These are phyloP conservation scores for Ammodytes marinus DNA, from an alignment of 2,113 vertebrate genomes.

Conservation along the genomic window DNA sequence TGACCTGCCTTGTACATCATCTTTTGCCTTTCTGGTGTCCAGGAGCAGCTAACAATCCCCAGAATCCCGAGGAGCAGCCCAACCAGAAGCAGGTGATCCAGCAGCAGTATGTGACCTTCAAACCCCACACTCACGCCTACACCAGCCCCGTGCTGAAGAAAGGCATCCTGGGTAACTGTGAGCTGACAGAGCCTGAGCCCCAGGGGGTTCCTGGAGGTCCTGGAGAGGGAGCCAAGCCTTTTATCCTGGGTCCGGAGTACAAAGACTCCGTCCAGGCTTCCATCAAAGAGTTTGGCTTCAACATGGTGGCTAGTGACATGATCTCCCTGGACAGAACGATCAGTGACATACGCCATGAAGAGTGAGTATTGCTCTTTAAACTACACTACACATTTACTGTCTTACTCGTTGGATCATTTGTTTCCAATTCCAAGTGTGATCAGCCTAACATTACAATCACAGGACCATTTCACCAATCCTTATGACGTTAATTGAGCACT, in stretches of 20 bases:
- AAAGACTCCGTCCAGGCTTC: slow-evolving; percentile 93
- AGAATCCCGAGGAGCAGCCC: slow-evolving; percentile 81
- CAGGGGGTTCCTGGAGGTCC: slow-evolving; percentile 90
- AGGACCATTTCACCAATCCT: neutral
- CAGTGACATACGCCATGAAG: slow-evolving; percentile 94
- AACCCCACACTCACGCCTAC: slow-evolving; percentile 90
- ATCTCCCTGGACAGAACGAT: slow-evolving; percentile 96
- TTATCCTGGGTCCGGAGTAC: slow-evolving; percentile 93
- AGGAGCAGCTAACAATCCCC: slow-evolving; percentile 24
- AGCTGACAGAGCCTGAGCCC: slow-evolving; percentile 93
- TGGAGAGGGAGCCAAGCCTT: slow-evolving; percentile 93
- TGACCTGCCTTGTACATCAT: neutral
- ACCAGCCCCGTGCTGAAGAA: slow-evolving; percentile 88
- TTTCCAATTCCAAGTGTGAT: neutral
- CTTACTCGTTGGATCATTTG: neutral
- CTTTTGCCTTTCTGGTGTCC: neutral
- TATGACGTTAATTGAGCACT: neutral
- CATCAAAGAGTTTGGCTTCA: slow-evolving; percentile 99
- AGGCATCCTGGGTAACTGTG: slow-evolving; percentile 93
- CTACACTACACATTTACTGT: neutral
- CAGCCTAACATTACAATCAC: neutral
- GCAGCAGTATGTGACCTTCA: slow-evolving; percentile 96
- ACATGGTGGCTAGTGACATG: slow-evolving; percentile 99
- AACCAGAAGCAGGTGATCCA: slow-evolving; percentile 91
- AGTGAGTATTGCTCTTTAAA: slow-evolving; percentile 88